Evolutionary conservation across 2,113 vertebrate species (phyloP).

Genomic region (Microtus richardsoni): DNA sequence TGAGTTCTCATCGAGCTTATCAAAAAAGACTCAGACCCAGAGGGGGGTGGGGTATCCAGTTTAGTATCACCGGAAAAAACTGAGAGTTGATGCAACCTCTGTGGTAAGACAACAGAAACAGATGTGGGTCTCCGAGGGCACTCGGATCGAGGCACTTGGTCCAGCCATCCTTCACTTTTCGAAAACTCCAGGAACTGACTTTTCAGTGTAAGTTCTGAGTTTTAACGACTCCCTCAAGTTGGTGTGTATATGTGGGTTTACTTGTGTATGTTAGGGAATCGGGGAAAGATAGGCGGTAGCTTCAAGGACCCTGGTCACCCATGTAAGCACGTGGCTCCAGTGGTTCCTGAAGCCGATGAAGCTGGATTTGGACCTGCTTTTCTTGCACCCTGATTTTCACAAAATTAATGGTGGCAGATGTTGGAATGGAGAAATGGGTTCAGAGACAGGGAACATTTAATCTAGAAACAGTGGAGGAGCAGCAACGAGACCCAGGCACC

Average conservation of each 20-base stretch:
- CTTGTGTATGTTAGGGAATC: not conserved
- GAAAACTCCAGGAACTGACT: not conserved
- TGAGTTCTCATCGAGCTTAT: not conserved
- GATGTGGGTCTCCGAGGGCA: not conserved
- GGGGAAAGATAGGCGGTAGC: too few relatives aligned
- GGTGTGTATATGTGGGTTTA: not conserved
- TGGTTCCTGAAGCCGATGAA: too few relatives aligned
- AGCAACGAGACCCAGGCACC: not conserved
- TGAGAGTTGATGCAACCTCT: not conserved
- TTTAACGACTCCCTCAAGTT: not conserved
- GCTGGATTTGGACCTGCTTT: not conserved
- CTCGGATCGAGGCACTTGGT: too few relatives aligned
- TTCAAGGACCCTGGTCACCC: not conserved
- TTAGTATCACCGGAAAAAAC: not conserved
- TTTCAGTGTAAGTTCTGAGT: not conserved
- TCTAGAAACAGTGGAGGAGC: not conserved
- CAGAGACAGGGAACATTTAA: not conserved
- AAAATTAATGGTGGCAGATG: not conserved
- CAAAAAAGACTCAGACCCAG: not conserved
- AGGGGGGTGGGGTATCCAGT: too few relatives aligned
- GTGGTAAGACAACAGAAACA: not conserved
- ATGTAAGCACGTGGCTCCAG: not conserved
- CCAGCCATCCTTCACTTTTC: not conserved
- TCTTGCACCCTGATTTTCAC: not conserved
- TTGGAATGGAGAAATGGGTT: not conserved